These are phyloP conservation scores for Chiridota heheva DNA, from an alignment of 35 echinoderm and acorn worm genomes.

Conservation along the genomic window DNA sequence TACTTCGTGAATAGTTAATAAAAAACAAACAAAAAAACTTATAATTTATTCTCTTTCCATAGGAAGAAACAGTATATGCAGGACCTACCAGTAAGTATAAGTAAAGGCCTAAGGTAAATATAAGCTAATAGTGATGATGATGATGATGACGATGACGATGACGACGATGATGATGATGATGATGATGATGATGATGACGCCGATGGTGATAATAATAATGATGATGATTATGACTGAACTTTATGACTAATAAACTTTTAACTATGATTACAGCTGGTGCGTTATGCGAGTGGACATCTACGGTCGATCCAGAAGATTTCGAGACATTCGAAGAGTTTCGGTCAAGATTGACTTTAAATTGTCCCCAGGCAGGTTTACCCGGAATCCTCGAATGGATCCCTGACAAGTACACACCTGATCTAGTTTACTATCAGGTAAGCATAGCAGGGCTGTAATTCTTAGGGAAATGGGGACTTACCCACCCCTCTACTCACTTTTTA, in stretches of 20 bases:
- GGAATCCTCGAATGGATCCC: constrained; percentile 55
- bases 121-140: not conserved
- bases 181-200: not conserved
- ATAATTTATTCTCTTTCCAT: constrained; percentile 3
- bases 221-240: not conserved
- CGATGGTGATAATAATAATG: not conserved
- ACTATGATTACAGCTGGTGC: constrained; percentile 49
- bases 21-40: not conserved
- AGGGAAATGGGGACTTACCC: no score
- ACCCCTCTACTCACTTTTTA: no score
- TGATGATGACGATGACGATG: not conserved
- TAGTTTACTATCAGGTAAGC: constrained; percentile 85
- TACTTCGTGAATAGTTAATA: not conserved
- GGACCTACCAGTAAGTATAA: constrained; percentile 49
- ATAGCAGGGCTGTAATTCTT: no score
- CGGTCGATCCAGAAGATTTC: constrained; percentile 33
- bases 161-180: not conserved
- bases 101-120: not conserved
- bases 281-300: constrained; percentile 47
- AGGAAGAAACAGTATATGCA: constrained; percentile 48
- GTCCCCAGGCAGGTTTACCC: constrained; percentile 4
- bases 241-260: not conserved
- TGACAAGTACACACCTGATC: constrained; percentile 51
- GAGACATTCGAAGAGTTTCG: constrained; percentile 53
- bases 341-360: constrained; percentile 31